Evolutionary conservation across 1,140 invertebrate genomes (phyloP).

Genomic region (Caenorhabditis remanei): DNA sequence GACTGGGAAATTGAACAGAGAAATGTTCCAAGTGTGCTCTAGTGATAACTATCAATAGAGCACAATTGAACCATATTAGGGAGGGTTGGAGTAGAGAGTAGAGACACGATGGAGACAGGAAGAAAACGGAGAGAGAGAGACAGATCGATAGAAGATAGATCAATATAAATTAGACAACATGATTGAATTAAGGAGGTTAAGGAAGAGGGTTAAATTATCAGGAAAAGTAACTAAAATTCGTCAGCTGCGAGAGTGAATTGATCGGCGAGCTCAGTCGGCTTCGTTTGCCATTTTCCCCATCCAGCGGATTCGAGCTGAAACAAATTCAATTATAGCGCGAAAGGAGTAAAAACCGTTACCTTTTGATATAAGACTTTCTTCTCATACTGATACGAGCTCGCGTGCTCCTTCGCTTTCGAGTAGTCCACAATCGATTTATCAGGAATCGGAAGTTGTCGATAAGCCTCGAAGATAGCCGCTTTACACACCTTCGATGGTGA

Average conservation of each 20-base stretch:
- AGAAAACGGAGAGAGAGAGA: too few species aligned
- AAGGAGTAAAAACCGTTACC: conserved; percentile 3
- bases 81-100: too few species aligned
- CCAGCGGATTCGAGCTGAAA: conserved; percentile 56
- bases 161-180: too few species aligned
- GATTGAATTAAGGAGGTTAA: too few species aligned
- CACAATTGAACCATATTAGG: too few species aligned
- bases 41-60: too few species aligned
- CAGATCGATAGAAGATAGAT: too few species aligned
- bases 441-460: not conserved
- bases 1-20: too few species aligned
- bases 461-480: conserved; percentile 5
- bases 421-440: conserved; percentile 1
- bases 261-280: conserved; percentile 26
- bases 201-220: too few species aligned
- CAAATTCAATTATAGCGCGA: not conserved
- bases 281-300: conserved; percentile 51
- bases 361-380: conserved; percentile 55
- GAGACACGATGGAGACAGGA: too few species aligned
- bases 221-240: not conserved
- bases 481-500: conserved; percentile 47
- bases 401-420: conserved; percentile 26
- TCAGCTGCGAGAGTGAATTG: not conserved
- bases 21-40: too few species aligned
- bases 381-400: conserved; percentile 31